A percentile compares a stretch with the other conserved stretches of the same genome.
Evolutionary conservation across 1,140 invertebrate genomes (phyloP).

Genomic region (Drosophila kikkawai): DNA sequence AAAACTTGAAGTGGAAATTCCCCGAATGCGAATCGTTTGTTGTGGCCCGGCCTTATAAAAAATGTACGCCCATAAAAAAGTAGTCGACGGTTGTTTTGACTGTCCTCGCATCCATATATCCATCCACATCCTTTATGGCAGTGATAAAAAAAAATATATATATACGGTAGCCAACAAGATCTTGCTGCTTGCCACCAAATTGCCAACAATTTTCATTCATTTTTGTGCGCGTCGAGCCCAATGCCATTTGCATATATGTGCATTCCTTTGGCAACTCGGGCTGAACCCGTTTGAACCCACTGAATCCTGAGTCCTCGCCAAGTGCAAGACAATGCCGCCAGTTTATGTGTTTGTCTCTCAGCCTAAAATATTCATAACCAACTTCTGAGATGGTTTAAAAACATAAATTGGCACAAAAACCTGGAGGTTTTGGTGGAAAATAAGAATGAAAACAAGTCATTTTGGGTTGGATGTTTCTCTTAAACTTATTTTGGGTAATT

Average conservation of each 20-base stretch:
- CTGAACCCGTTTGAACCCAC: constrained; percentile 30
- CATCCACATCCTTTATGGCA: constrained; percentile 65
- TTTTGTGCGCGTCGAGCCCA: constrained; percentile 56
- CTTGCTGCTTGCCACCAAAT: constrained; percentile 73
- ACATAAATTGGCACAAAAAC: background rate
- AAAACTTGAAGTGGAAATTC: constrained; percentile 5
- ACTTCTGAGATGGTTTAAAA: constrained; percentile 1
- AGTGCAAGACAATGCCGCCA: constrained; percentile 41
- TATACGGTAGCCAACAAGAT: constrained; percentile 52
- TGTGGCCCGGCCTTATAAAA: constrained; percentile 63
- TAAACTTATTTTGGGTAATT: no score
- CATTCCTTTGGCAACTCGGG: constrained; percentile 38
- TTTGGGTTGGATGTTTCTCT: background rate
- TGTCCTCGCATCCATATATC: constrained; percentile 51
- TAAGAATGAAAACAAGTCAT: background rate
- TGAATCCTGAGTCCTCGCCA: constrained; percentile 27
- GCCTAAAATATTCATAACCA: constrained; percentile 70
- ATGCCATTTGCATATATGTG: constrained; percentile 74
- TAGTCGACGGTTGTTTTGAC: constrained; percentile 80
- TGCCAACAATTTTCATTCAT: constrained; percentile 84
- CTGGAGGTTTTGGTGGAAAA: background rate
- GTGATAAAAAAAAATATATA: constrained; percentile 64
- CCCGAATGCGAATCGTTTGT: constrained; percentile 39
- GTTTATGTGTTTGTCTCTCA: constrained; percentile 61
- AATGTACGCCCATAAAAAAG: constrained; percentile 79